phyloP scores from a whole-genome alignment of 2,888 invertebrate genomes.

The Caradrina kadenii region DNA sequence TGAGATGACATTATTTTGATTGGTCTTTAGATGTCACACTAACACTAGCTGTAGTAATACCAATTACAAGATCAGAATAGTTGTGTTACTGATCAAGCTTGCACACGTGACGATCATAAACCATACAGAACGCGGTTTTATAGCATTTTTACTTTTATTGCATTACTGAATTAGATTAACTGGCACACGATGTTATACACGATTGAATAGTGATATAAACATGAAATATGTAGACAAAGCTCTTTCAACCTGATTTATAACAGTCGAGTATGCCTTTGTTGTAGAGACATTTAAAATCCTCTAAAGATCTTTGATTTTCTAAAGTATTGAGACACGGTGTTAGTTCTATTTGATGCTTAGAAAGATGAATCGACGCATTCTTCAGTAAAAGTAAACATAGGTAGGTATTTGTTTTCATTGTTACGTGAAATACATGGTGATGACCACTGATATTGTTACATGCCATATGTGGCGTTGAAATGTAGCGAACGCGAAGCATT shows the following conservation, averaged over 20 bases:
- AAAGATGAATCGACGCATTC: background rate
- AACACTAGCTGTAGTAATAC: background rate
- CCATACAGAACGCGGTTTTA: constrained; percentile 68
- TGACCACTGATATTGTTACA: constrained; percentile 17
- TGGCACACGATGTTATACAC: constrained; percentile 41
- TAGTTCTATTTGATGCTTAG: background rate
- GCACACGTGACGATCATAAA: constrained; percentile 66
- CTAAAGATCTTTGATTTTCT: constrained; percentile 23
- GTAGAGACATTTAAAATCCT: constrained; percentile 3
- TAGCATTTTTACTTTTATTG: constrained; percentile 79
- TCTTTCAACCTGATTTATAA: constrained; percentile 45
- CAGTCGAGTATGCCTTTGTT: constrained; percentile 39
- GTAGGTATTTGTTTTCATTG: constrained; percentile 42
- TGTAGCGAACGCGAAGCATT: background rate
- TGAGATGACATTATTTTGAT: too few species aligned
- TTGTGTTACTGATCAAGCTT: constrained; percentile 47
- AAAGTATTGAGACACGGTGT: constrained; percentile 9
- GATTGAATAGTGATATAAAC: constrained; percentile 47
- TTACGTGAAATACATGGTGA: constrained; percentile 6
- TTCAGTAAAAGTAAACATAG: background rate
- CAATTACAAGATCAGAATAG: constrained; percentile 50
- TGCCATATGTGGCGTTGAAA: constrained; percentile 6
- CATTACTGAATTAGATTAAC: constrained; percentile 79
- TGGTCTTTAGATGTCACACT: background rate
- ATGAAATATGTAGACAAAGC: constrained; percentile 33